phyloP scores from a whole-genome alignment of 2,888 invertebrate species.

The Polymixis lichenea region DNA sequence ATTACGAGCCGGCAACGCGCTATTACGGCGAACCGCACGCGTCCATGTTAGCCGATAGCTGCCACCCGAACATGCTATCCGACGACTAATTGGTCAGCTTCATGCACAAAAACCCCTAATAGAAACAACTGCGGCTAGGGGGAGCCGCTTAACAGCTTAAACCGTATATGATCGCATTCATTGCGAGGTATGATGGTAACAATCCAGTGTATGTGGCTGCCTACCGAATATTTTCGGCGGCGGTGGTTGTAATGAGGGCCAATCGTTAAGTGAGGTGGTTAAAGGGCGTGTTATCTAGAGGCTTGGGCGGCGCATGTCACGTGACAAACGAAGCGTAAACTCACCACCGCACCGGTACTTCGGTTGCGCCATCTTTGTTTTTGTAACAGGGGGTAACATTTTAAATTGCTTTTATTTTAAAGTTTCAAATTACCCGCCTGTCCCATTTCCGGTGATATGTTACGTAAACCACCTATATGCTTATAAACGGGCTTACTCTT shows the following conservation, averaged over 20 bases:
- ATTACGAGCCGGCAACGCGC: constrained; percentile 86
- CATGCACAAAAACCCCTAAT: constrained; percentile 87
- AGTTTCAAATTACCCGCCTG: constrained; percentile 67
- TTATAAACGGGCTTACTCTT: not conserved
- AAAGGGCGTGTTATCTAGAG: constrained; percentile 83
- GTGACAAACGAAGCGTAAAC: constrained; percentile 83
- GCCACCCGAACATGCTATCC: constrained; percentile 87
- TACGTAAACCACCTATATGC: constrained; percentile 14
- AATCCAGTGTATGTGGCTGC: constrained; percentile 64
- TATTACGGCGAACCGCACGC: constrained; percentile 88
- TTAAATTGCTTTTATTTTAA: constrained; percentile 66
- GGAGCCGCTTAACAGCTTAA: constrained; percentile 77
- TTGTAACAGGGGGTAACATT: constrained; percentile 76
- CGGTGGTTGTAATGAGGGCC: constrained; percentile 76
- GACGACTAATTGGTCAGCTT: constrained; percentile 87
- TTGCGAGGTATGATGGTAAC: constrained; percentile 68
- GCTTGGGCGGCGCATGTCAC: constrained; percentile 84
- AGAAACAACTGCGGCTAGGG: constrained; percentile 80
- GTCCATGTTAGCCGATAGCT: constrained; percentile 82
- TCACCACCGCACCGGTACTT: constrained; percentile 80
- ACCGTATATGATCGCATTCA: constrained; percentile 78
- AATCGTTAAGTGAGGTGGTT: constrained; percentile 78
- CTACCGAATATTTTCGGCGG: constrained; percentile 74
- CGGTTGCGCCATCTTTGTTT: constrained; percentile 84
- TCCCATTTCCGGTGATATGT: constrained; percentile 54